These are phyloP conservation scores for Arrhamphus sclerolepis DNA, from an alignment of 2,797 vertebrate genomes.

Conservation along the genomic window DNA sequence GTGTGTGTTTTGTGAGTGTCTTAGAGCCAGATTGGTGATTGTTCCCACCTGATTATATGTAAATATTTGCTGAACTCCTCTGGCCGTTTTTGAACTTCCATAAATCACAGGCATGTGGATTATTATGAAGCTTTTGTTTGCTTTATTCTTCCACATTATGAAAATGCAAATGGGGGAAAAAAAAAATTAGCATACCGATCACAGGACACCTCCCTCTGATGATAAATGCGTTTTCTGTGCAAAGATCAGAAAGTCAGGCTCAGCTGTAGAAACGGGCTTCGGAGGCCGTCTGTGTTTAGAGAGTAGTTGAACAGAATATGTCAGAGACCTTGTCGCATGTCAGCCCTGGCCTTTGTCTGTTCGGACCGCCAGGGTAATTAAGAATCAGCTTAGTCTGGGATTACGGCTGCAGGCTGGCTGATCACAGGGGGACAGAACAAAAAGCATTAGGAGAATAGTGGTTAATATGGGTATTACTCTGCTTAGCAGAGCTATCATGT, in stretches of 20 bases:
- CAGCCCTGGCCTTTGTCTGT: constrained; percentile 64
- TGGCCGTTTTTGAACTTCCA: constrained; percentile 60
- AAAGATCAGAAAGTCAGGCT: constrained; percentile 45
- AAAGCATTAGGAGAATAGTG: constrained; percentile 75
- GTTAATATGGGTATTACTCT: constrained; percentile 81
- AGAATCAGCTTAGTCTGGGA: constrained; percentile 77
- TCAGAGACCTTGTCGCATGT: constrained; percentile 48
- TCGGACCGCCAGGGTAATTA: constrained; percentile 77
- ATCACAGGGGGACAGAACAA: constrained; percentile 76
- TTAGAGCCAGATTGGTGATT: constrained; percentile 57
- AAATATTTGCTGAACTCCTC: constrained; percentile 71
- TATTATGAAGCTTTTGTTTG: constrained; percentile 63
- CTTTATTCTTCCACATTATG: constrained; percentile 44
- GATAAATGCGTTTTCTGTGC: constrained; percentile 51
- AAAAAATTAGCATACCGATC: constrained; percentile 44
- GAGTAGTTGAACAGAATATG: constrained; percentile 25
- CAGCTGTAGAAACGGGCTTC: constrained; percentile 12
- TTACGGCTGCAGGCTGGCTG: constrained; percentile 74
- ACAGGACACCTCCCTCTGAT: constrained; percentile 39
- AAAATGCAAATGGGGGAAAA: constrained; percentile 57
- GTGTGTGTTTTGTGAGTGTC: constrained; percentile 44
- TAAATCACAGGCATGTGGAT: constrained; percentile 59
- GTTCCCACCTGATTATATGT: constrained; percentile 66
- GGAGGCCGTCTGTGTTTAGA: constrained; percentile 30
- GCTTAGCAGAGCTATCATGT: constrained; percentile 75